Conservation (phyloP, 2,888 invertebrate species). For the Tipula lateralis region DNA sequence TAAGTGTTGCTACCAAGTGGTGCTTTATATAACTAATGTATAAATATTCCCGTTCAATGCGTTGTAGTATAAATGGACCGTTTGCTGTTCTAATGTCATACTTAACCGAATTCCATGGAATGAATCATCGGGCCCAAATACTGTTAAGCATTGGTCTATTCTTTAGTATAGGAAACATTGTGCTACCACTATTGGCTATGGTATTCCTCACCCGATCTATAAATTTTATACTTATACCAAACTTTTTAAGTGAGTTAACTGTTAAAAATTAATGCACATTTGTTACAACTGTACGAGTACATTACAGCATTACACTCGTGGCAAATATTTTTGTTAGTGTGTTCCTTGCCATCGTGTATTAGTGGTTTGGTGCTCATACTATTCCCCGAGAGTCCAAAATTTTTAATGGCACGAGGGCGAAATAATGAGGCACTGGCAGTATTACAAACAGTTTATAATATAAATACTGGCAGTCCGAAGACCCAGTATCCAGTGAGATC, state of each 20-base stretch:
- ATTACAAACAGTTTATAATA: constrained; percentile 58
- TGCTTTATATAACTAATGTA: too few relatives aligned
- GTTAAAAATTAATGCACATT: too few relatives aligned
- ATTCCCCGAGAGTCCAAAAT: constrained; percentile 75
- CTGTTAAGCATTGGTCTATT: constrained; percentile 63
- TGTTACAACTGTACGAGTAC: too few relatives aligned
- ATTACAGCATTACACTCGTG: constrained; percentile 54
- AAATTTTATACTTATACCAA: constrained; percentile 49
- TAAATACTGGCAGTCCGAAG: constrained; percentile 60
- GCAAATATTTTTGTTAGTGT: constrained; percentile 58
- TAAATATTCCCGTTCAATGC: background rate
- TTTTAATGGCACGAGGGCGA: constrained; percentile 63
- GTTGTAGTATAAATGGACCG: constrained; percentile 67
- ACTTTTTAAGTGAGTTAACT: constrained; percentile 43
- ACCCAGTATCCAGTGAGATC: constrained; percentile 62
- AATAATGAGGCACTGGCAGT: constrained; percentile 62
- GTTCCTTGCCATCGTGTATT: constrained; percentile 59
- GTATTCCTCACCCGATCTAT: constrained; percentile 60
- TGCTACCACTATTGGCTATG: constrained; percentile 68
- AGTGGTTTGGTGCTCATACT: constrained; percentile 58
- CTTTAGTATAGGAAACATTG: constrained; percentile 58
- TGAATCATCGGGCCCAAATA: constrained; percentile 60
- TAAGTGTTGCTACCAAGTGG: too few relatives aligned
- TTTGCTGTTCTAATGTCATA: constrained; percentile 68
- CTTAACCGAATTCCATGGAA: constrained; percentile 67